These are phyloP conservation scores for Euura lappo DNA, from an alignment of 1,140 invertebrate species.

Conservation along the genomic window DNA sequence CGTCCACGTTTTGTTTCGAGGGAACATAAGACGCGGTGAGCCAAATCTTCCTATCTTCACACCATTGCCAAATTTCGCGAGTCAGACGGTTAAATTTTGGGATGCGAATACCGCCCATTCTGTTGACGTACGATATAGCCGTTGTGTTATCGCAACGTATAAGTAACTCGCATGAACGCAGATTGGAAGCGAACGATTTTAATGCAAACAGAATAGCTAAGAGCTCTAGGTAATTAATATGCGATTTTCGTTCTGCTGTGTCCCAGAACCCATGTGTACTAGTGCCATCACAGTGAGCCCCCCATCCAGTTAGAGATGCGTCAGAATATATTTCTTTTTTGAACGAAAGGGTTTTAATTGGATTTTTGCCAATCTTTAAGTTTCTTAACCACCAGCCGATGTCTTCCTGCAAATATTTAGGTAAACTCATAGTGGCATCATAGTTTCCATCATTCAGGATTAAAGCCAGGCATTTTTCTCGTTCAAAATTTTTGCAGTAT, in stretches of 20 bases:
- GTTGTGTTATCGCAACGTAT: slow-evolving; percentile 34
- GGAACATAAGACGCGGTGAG: neutral
- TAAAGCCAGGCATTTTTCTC: slow-evolving; percentile 25
- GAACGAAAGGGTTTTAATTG: slow-evolving; percentile 18
- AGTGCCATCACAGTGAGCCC: slow-evolving; percentile 26
- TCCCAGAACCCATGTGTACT: slow-evolving; percentile 32
- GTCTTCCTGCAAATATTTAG: slow-evolving; percentile 10
- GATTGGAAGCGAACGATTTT: slow-evolving; percentile 32
- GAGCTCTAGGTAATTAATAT: slow-evolving; percentile 42
- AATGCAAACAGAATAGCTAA: slow-evolving; percentile 33
- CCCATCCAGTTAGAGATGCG: slow-evolving; percentile 36
- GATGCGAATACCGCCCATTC: slow-evolving; percentile 21
- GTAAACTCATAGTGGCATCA: neutral
- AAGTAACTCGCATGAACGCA: slow-evolving; percentile 22
- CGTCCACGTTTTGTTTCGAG: neutral
- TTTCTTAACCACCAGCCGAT: slow-evolving; percentile 33
- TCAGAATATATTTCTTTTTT: slow-evolving; percentile 38
- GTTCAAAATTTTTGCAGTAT: slow-evolving; percentile 26
- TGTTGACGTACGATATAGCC: slow-evolving; percentile 28
- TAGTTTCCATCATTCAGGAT: neutral
- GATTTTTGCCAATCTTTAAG: slow-evolving; percentile 16
- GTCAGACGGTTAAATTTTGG: neutral
- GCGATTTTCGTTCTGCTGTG: slow-evolving; percentile 21
- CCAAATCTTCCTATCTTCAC: neutral
- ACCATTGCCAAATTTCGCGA: neutral